Evolutionary conservation across 2,797 vertebrate species (phyloP).

Genomic region (Loris lydekkerianus): DNA sequence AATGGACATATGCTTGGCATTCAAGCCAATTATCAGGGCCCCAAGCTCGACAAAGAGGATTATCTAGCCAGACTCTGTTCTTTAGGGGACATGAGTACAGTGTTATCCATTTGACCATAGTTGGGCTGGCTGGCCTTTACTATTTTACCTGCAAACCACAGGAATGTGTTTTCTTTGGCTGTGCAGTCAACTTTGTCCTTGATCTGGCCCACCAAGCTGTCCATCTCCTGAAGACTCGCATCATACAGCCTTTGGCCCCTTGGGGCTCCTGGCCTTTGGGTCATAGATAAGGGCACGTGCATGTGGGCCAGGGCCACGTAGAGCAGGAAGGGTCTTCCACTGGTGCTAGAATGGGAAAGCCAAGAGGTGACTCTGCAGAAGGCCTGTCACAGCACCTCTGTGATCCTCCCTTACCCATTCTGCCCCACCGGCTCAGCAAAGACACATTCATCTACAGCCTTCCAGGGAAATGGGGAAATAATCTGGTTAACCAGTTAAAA

Average conservation of each 20-base stretch:
- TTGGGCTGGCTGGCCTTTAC: not conserved
- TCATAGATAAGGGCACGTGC: conserved; percentile 94
- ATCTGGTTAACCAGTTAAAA: not conserved
- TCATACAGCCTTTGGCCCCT: conserved; percentile 84
- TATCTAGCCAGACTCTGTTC: not conserved
- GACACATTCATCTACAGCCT: too few relatives aligned
- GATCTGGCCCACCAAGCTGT: conserved; percentile 92
- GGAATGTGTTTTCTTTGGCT: conserved; percentile 91
- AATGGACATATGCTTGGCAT: not conserved
- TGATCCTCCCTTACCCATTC: not conserved
- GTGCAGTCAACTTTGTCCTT: conserved; percentile 87
- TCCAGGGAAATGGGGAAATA: not conserved
- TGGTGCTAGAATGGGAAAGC: conserved; percentile 86
- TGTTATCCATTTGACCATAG: not conserved
- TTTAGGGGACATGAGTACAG: fast-evolving
- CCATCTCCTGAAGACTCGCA: conserved; percentile 94
- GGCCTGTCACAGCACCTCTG: not conserved
- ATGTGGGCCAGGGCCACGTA: conserved; percentile 96
- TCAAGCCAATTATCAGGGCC: not conserved
- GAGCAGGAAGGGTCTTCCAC: conserved; percentile 93
- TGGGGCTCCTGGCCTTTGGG: not conserved
- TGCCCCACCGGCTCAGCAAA: fast-evolving
- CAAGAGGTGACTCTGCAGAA: not conserved
- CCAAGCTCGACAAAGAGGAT: not conserved
- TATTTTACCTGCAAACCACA: conserved; percentile 95